Base-by-base conservation (phyloP, 2,888 invertebrate species). In the Ypsolopha scabrella region DNA sequence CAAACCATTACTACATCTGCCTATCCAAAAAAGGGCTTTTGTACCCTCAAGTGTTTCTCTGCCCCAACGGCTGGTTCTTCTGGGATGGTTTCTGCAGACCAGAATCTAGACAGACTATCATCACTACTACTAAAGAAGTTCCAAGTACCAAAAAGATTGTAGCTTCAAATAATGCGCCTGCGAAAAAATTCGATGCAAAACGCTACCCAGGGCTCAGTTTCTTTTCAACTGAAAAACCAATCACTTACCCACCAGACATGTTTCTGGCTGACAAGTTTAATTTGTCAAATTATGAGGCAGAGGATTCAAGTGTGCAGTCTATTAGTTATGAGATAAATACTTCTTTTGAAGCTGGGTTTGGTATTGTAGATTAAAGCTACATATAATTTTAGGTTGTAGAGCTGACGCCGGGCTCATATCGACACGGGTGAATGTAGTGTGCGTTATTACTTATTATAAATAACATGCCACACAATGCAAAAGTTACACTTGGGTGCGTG, bases 201-300 rank as follows among this genome's bases (percentile, higher is more conserved):
- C n/a, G 39, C 6, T 39, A 39, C 10, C 10, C 39, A 39, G 10
- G 39, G 6, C 37, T 37, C 10, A 47, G 37, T 8, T 47, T 81
- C 57, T 82, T 82, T 51, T 80, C 82, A 0, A 82, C 85, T 1
- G 83, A 82, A 0, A 75, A 71, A 53, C 36, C 71, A 0, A 62
- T 62, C 0, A 78, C 76, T 0, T 70, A 74, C 36, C 65, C 72
- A 0, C 61, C 75, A 0, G 85, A 86, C n/a, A 78, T 78, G 0
- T 86, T 86, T 54, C 61, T 86, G 50, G 85, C 86, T 7, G 85
- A 85, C 56, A 83, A 72, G 55, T 75, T 78, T 45, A 80, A 82
- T 63, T 52, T 83, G 8, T 60, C 72, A 0, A 75, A 81, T 56
- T 83, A 83, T 52, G 79, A 74, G 35, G 57, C 70, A 0, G 62